Base-by-base conservation (phyloP, 2,797 vertebrate genomes). In the Molothrus ater region DNA sequence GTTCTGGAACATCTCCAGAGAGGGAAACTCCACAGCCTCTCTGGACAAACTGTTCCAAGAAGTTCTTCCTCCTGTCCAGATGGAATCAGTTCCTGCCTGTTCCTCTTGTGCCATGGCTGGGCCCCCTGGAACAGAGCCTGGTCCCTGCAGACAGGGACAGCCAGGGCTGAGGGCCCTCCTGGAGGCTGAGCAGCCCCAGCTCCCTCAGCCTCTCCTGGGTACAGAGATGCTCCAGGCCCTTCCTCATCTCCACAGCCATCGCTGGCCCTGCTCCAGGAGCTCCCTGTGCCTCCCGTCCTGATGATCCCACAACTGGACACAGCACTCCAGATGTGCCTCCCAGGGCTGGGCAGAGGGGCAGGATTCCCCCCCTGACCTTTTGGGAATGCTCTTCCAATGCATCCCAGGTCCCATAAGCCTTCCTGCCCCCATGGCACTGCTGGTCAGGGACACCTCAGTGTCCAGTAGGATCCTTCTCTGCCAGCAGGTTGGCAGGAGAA, bases 171-270 rank as follows among this genome's bases (percentile, higher is more conserved):
- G 51, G 42, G 7, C 28, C 7, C 57, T 24, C n/a, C 22, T 6
- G 1, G 9, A 74, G 17, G 20, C 51, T 50, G 31, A 50, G 11
- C 26, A 85, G 43, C 17, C 45, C 18, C 69, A 40, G 32, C 18
- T 85, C 45, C 32, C 45, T 60, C 64, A 61, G 82, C n/a, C 29
- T 40, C 19, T 38, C 47, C 64, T 17, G 28, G 28, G 32, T 38
- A 60, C 4, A 2, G 28, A 60, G 19, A 60, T 43, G 29, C 54
- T 53, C 54, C 72, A 38, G 32, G 22, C 18, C 45, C 38, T 43
- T n/a, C 38, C 28, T 75, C 54, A 68, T 13, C 45, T 38, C 45
- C 0, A 0, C 18, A 60, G 45, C 11, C n/a, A 19, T 11, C 0
- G 0, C 42, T 11, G 3, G 42, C 2, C 34, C 59, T 1, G 2